Base-by-base conservation (phyloP, 2,113 vertebrate genomes). In the Callipepla californica region DNA sequence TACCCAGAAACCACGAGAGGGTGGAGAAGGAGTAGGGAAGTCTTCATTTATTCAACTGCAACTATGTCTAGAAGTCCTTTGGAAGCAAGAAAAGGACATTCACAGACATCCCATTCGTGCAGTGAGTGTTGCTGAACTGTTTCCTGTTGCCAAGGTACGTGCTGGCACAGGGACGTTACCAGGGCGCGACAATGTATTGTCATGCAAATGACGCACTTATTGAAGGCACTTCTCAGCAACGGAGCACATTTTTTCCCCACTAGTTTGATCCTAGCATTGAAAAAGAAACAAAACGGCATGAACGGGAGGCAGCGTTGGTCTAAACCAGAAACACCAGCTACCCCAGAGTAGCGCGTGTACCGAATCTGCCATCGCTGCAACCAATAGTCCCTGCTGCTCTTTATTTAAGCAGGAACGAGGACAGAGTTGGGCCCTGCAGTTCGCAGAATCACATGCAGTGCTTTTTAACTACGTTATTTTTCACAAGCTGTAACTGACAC, bases 191-290 rank as follows among this genome's bases (percentile, higher is more conserved):
- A 8, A 30, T 0, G 0, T 0, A 85, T 90, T 95, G 88, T 94
- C 70, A 96, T 94, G 95, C 75, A 96, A 95, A 94, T 87, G n/a
- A 11, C 8, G 51, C 72, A 51, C 45, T 67, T 92, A 78, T 12
- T 96, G 92, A 85, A 87, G 87, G 83, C 21, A 80, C 57, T 93
- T 73, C 90, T 89, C 92, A 89, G 96, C 95, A 94, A 93, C 94
- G 82, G 67, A 42, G 1, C 58, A 26, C 68, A 61, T 87, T 94
- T 95, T 93, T 93, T 83, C n/a, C 55, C 80, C 80, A 58, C 59
- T 7, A 16, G 82, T 48, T 77, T 78, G 94, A 96, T 96, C 79
- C 72, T 82, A 19, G 74, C 88, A 80, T 63, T 96, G 84, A 96
- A 89, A 96, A 87, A 44, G 48, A 86, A 95, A 96, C 93, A 94